Base-by-base conservation (phyloP, 2,888 invertebrate species). In the Herminia tarsipennalis region DNA sequence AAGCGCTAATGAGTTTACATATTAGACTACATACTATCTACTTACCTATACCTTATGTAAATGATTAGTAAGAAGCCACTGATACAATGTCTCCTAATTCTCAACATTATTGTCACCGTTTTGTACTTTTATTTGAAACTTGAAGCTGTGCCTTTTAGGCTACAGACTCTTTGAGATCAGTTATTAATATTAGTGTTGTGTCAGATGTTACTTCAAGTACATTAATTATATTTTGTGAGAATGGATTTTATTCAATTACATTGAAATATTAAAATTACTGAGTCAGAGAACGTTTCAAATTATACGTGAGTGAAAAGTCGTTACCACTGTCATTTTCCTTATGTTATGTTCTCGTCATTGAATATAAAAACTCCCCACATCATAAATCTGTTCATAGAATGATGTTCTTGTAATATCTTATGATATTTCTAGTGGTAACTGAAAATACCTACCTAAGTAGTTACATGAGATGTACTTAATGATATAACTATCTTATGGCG, bases 121-220 rank as follows among this genome's bases (percentile, higher is more conserved):
- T 62, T 62, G 67, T 66, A 66, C 63, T 66, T 46, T 37, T 18
- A 25, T 18, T 24, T 45, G 42, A 37, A 47, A 41, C 44, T 38
- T 25, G 36, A 36, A 58, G 40, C 64, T 17, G 28, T 50, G 50
- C 44, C 30, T 36, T 47, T 14, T 10, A 36, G 29, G 58, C 49
- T 34, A 30, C 57, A 41, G 45, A 9, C 44, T 48, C 35, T 37
- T 42, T 52, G 66, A 61, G 66, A 62, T 61, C 66, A 56, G 21
- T 29, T 24, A 37, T 35, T 36, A 12, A 18, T 16, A 33, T 24
- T 35, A 21, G 29, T 35, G 21, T 30, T 36, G 25, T 21, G 17
- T 20, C 17, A 20, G 14, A 20, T 33, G 20, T 32, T 18, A 10
- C 10, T 33, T 9, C n/a, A 25, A 22, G 16, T 16, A 13, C 16